Conservation (phyloP, 2,888 invertebrate genomes). For the Ethmia dodecea region DNA sequence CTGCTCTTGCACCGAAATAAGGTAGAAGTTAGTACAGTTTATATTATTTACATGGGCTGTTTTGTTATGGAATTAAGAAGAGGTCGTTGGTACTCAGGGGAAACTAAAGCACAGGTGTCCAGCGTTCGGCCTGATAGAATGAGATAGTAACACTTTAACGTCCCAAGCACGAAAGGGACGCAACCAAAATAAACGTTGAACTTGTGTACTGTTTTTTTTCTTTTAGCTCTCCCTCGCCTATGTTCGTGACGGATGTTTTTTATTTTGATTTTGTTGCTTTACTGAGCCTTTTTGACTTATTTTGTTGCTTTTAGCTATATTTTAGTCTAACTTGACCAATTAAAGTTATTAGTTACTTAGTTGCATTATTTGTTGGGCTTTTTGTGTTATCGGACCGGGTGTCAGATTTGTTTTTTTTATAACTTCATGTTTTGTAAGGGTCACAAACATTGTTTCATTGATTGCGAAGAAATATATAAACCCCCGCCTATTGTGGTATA, state of each 20-base stretch:
- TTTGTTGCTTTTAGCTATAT: conserved; percentile 72
- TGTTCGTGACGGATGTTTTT: conserved; percentile 75
- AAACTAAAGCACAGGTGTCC: conserved; percentile 79
- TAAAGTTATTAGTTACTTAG: too few species aligned
- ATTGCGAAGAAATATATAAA: conserved; percentile 13
- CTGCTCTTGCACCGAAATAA: conserved; percentile 26
- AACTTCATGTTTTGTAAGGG: neutral
- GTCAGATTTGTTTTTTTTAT: neutral
- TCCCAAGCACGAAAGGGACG: conserved; percentile 45
- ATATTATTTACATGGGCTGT: conserved; percentile 39
- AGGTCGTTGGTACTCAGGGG: conserved; percentile 78
- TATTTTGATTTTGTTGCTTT: conserved; percentile 60
- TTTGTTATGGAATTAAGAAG: conserved; percentile 42
- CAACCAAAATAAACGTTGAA: conserved; percentile 77
- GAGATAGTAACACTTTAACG: conserved; percentile 39
- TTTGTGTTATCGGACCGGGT: neutral
- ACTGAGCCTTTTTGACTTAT: conserved; percentile 67
- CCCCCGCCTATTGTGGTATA: conserved; percentile 18
- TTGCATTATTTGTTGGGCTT: too few species aligned
- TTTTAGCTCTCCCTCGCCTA: conserved; percentile 75
- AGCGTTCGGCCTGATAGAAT: conserved; percentile 63
- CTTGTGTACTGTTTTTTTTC: conserved; percentile 69
- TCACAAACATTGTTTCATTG: neutral
- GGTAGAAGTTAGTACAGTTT: conserved; percentile 31
- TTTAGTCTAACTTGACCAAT: conserved; percentile 52